Base-by-base conservation (phyloP, 2,888 invertebrate genomes). In the Zhengitettix transpicula region DNA sequence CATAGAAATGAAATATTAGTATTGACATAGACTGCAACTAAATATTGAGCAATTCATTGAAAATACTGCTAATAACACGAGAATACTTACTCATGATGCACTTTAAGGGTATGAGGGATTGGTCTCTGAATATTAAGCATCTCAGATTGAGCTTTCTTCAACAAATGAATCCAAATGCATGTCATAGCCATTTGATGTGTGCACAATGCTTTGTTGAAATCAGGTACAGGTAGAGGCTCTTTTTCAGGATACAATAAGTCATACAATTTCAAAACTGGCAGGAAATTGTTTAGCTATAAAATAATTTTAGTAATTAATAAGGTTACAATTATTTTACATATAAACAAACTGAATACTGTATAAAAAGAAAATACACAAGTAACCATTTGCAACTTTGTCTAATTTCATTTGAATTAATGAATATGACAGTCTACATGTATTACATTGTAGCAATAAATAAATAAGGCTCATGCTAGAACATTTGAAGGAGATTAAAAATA, bases 91-190 rank as follows among this genome's bases (percentile, higher is more conserved):
- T 91, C 90, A 68, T 89, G 83, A 70, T 92, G 92, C 61, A 82
- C 81, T 74, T 87, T 87, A 11, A 94, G 76, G 53, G 89, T 86
- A 65, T 82, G 82, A 0, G 93, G 92, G 70, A 93, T 82, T 0
- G 86, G 85, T 56, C 84, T 73, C 62, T 82, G 81, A 69, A 91
- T 83, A 65, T 85, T 87, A 64, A 85, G 81, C 68, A 87, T 87
- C 70, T 94, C 94, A 2, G 85, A 78, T 71, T 92, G 89, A 0
- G 95, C 95, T 75, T 96, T 97, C 71, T 91, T 94, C 67, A 93
- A 80, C 62, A 97, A 78, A 74, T 96, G 95, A 71, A 96, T 91
- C 95, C 96, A 97, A 71, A 97, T 95, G 69, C 94, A 95, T 12
- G 93, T 90, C 64, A 91, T 88, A 0, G 97, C 94, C 88, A 96